These are phyloP conservation scores for zebrafish (Danio rerio) DNA, from an alignment of 2,113 vertebrate genomes.

Conservation along the genomic window GRCz12tu NC_133198.1:45942501-45943000, in stretches of 20 bases:
- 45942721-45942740: neutral
- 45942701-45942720: neutral
- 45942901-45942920: too few relatives aligned
- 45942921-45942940: too few relatives aligned
- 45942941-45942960: too few relatives aligned
- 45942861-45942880: too few relatives aligned
- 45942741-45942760: neutral
- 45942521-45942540: slow-evolving; percentile 19
- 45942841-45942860: too few relatives aligned
- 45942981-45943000: too few relatives aligned
- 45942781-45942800: too few relatives aligned
- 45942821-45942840: too few relatives aligned
- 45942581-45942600: slow-evolving; percentile 52
- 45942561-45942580: slow-evolving; percentile 44
- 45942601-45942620: neutral
- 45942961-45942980: too few relatives aligned
- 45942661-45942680: neutral
- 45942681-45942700: neutral
- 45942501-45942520: neutral
- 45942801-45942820: too few relatives aligned
- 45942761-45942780: neutral
- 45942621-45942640: neutral
- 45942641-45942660: neutral
- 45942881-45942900: too few relatives aligned
- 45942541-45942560: slow-evolving; percentile 53